phyloP scores from a whole-genome alignment of 2,888 invertebrate genomes.

The Hirtodrosophila confusa region DNA sequence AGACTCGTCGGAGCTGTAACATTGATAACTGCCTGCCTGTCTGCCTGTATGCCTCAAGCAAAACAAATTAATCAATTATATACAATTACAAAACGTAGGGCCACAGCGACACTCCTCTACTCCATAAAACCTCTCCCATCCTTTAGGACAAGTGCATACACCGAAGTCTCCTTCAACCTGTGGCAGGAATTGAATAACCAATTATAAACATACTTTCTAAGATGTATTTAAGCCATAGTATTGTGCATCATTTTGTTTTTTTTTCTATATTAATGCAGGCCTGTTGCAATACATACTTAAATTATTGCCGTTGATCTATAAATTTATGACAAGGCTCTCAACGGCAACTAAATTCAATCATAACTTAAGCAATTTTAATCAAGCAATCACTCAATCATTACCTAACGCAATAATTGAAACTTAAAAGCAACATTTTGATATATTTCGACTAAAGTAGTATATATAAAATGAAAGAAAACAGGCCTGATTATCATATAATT shows the following conservation, averaged over 20 bases:
- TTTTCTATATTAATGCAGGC: neutral
- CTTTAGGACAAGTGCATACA: neutral
- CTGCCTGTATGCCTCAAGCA: conserved; percentile 71
- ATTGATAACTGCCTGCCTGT: conserved; percentile 71
- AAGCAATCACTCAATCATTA: too few species aligned
- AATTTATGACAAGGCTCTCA: too few species aligned
- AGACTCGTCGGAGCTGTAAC: conserved; percentile 25
- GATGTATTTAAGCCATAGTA: conserved; percentile 2
- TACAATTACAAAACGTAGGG: conserved; percentile 22
- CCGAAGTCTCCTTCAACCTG: neutral
- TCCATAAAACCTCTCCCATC: neutral
- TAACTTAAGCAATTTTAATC: too few species aligned
- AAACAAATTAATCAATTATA: conserved; percentile 55
- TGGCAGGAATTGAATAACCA: neutral
- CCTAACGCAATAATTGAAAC: too few species aligned
- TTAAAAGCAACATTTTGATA: too few species aligned
- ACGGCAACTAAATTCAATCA: too few species aligned
- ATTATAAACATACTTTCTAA: conserved; percentile 7
- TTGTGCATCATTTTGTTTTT: neutral
- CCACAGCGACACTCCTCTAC: conserved; percentile 19
- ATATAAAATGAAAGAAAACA: too few species aligned
- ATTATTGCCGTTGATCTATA: too few species aligned
- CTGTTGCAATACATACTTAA: too few species aligned
- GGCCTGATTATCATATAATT: too few species aligned
- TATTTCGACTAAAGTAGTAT: too few species aligned